Conservation (phyloP, 2,113 vertebrate species). For the Isichthys henryi region DNA sequence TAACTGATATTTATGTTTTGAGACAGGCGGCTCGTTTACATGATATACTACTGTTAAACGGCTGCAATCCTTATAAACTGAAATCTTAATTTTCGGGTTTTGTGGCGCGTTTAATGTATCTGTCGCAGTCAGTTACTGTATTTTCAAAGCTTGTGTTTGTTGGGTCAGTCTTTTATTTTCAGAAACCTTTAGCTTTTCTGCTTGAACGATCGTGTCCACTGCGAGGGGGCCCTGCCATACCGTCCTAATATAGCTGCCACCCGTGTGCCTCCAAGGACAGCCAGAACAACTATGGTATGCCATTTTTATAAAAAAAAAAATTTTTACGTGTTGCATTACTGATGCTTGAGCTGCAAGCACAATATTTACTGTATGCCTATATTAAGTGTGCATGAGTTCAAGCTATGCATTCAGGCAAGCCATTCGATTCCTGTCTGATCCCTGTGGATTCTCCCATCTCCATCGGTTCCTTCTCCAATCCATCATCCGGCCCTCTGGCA, state of each 20-base stretch:
- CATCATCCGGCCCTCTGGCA: conserved; percentile 20
- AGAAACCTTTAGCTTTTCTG: not conserved
- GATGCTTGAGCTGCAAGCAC: not conserved
- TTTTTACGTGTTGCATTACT: not conserved
- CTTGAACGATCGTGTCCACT: conserved; percentile 62
- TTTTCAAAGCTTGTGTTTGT: not conserved
- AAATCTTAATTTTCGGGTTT: not conserved
- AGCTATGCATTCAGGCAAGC: not conserved
- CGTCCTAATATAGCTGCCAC: conserved; percentile 53
- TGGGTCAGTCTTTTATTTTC: not conserved
- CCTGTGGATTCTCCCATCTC: not conserved
- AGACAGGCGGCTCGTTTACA: not conserved
- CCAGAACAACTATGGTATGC: not conserved
- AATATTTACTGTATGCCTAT: not conserved
- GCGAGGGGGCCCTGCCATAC: conserved; percentile 52
- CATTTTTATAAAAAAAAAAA: accelerated
- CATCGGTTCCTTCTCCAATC: not conserved
- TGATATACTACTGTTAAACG: not conserved
- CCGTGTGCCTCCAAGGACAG: conserved; percentile 38
- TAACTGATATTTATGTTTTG: not conserved
- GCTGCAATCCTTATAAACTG: not conserved
- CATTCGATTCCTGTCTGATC: not conserved
- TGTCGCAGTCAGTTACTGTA: not conserved
- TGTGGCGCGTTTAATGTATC: not conserved
- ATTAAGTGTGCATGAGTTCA: no score